Percentiles rank a stretch among this genome's conserved stretches.
Conservation (phyloP, 1,140 invertebrate genomes). For the Drosophila repletoides region DNA sequence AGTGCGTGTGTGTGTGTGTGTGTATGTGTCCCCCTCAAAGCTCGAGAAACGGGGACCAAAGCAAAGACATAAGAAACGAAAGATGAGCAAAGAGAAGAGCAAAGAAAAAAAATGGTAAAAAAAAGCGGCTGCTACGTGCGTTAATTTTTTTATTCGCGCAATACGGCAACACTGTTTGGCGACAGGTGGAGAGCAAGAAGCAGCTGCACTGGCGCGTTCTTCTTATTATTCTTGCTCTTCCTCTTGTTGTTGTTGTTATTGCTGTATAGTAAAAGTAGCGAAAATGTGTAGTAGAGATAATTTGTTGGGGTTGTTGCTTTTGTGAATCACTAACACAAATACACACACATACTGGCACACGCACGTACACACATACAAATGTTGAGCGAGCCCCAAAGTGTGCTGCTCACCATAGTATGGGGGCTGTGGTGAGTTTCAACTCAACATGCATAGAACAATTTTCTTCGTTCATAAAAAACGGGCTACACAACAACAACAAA, state of each 20-base stretch:
- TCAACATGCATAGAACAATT: constrained; percentile 41
- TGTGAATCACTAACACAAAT: constrained; percentile 56
- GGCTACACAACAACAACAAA: constrained; percentile 10
- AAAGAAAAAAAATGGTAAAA: constrained; percentile 18
- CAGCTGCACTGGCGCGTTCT: constrained; percentile 46
- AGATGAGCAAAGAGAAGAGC: constrained; percentile 27
- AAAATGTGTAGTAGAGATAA: constrained; percentile 65
- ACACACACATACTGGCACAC: constrained; percentile 17
- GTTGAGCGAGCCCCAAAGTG: constrained; percentile 40
- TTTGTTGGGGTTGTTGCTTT: constrained; percentile 63
- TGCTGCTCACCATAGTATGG: constrained; percentile 17
- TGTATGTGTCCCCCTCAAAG: constrained; percentile 39
- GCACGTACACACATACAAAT: constrained; percentile 26
- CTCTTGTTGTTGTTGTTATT: constrained; percentile 42
- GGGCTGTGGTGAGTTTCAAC: constrained; percentile 53
- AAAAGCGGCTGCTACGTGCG: constrained; percentile 27
- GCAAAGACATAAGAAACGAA: constrained; percentile 40
- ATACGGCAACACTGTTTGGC: constrained; percentile 45
- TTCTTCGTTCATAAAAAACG: constrained; percentile 16
- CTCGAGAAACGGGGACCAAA: constrained; percentile 39
- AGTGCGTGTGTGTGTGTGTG: constrained; percentile 17
- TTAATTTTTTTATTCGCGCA: constrained; percentile 17
- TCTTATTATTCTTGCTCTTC: too few relatives aligned
- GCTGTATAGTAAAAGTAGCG: constrained; percentile 54
- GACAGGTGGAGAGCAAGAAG: too few relatives aligned